phyloP scores from a whole-genome alignment of 2,797 vertebrate genomes.

The Scleropages formosus region DNA sequence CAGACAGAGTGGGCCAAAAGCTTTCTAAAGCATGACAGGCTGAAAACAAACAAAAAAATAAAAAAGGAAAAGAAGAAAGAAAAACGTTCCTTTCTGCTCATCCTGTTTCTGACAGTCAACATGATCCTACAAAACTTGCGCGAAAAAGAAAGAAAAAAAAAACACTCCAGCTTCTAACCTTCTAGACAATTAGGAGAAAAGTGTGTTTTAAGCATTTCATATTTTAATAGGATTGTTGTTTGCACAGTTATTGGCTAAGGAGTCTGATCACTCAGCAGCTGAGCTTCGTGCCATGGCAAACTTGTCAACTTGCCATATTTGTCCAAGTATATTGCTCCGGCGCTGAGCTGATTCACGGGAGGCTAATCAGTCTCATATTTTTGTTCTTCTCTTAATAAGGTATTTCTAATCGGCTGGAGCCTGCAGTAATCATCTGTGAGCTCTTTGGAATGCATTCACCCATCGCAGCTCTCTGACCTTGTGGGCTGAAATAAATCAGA shows the following conservation, averaged over 20 bases:
- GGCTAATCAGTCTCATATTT: not conserved
- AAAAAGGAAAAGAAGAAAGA: too few relatives aligned
- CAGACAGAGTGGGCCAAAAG: slow-evolving; percentile 10
- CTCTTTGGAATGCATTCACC: not conserved
- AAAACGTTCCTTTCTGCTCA: slow-evolving; percentile 20
- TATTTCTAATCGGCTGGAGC: too few relatives aligned
- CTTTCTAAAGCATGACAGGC: slow-evolving; percentile 17
- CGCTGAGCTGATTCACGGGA: not conserved
- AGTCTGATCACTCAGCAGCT: not conserved
- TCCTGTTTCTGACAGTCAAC: slow-evolving; percentile 10
- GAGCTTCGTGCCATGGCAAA: not conserved
- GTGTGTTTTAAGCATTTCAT: not conserved
- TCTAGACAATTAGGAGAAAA: not conserved
- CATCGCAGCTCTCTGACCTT: not conserved
- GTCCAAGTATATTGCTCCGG: not conserved
- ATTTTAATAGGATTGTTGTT: not conserved
- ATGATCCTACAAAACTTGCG: not conserved
- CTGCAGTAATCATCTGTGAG: not conserved
- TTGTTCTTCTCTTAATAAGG: not conserved
- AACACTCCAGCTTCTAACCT: not conserved
- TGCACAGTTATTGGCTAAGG: not conserved
- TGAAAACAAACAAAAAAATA: too few relatives aligned
- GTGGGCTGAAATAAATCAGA: not conserved
- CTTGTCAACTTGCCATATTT: not conserved
- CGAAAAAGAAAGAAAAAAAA: not conserved